A percentile compares a stretch with the other conserved stretches of the same genome.
Evolutionary conservation across 2,888 invertebrate genomes (phyloP).

Genomic region (Nineta flava): DNA sequence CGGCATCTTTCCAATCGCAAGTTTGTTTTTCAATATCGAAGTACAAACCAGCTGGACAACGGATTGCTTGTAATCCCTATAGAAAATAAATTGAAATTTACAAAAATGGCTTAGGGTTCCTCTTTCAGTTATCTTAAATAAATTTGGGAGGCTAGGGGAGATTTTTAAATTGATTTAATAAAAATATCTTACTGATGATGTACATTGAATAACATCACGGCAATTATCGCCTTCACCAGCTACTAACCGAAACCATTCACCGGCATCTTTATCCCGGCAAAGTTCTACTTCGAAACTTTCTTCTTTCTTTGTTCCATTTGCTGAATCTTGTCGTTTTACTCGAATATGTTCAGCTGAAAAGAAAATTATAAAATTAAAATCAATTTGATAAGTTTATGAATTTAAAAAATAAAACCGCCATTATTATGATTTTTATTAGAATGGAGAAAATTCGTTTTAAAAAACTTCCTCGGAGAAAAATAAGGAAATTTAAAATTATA

Average conservation of each 20-base stretch:
- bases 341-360: slow-evolving; percentile 33
- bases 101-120: neutral
- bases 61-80: slow-evolving; percentile 80
- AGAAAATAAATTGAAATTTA: slow-evolving; percentile 14
- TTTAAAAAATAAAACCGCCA: too few relatives aligned
- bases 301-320: slow-evolving; percentile 49
- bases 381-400: too few relatives aligned
- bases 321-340: slow-evolving; percentile 50
- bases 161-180: neutral
- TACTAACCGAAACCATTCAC: slow-evolving; percentile 86
- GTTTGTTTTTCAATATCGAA: slow-evolving; percentile 93
- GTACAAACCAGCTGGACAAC: slow-evolving; percentile 81
- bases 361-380: slow-evolving; percentile 13
- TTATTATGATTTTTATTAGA: too few relatives aligned
- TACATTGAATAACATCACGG: slow-evolving; percentile 89
- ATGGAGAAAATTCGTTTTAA: too few relatives aligned
- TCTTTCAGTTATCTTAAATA: too few relatives aligned
- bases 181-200: slow-evolving; percentile 58
- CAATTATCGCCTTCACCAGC: slow-evolving; percentile 84
- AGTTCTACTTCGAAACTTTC: slow-evolving; percentile 78
- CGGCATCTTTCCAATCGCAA: slow-evolving; percentile 86
- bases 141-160: neutral
- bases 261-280: slow-evolving; percentile 88
- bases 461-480: too few relatives aligned
- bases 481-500: too few relatives aligned